Evolutionary conservation across 2,888 invertebrate genomes (phyloP).

Genomic region (Lapara coniferarum): DNA sequence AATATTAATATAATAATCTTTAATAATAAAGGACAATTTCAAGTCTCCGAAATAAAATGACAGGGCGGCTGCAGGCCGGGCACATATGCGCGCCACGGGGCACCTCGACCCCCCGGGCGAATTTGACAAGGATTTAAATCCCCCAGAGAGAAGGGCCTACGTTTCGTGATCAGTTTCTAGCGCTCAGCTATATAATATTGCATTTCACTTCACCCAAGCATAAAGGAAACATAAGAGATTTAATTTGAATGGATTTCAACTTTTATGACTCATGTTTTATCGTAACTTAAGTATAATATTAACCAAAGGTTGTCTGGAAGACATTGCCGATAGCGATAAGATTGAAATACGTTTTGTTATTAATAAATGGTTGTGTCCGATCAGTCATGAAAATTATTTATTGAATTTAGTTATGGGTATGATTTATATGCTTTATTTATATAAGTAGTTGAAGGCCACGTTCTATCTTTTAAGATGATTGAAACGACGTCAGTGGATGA

Average conservation of each 20-base stretch:
- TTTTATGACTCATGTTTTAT: constrained; percentile 21
- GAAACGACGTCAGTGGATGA: background rate
- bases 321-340: background rate
- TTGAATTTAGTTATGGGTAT: background rate
- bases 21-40: constrained; percentile 5
- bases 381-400: background rate
- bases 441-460: background rate
- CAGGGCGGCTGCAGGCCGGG: constrained; percentile 24
- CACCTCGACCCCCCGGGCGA: constrained; percentile 49
- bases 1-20: background rate
- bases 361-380: background rate
- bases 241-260: constrained; percentile 48
- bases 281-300: background rate
- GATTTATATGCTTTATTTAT: too few species aligned
- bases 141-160: constrained; percentile 54
- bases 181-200: constrained; percentile 70
- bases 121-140: constrained; percentile 64
- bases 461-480: background rate
- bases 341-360: background rate
- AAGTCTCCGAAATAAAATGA: constrained; percentile 25
- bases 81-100: constrained; percentile 65
- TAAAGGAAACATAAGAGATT: constrained; percentile 34
- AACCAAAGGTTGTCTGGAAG: constrained; percentile 5
- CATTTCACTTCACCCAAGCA: constrained; percentile 55
- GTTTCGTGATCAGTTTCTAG: constrained; percentile 70